phyloP scores from a whole-genome alignment of 2,797 vertebrate species.

The Mionectes olivaceus region DNA sequence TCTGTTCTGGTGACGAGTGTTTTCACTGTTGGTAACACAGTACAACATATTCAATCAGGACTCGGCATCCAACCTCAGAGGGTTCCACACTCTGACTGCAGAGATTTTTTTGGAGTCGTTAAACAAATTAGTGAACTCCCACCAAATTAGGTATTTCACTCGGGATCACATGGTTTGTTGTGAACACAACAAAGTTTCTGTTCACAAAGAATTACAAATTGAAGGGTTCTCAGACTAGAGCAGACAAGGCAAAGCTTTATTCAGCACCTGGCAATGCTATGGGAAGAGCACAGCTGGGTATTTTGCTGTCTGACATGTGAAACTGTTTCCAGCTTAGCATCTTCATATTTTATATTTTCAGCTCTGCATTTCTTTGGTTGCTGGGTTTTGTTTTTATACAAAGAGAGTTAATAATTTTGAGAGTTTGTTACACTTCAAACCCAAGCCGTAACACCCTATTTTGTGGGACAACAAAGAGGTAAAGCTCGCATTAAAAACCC shows the following conservation, averaged over 20 bases:
- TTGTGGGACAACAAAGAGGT: not conserved
- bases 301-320: not conserved
- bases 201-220: not conserved
- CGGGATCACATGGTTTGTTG: not conserved
- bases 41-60: not conserved
- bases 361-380: not conserved
- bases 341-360: not conserved
- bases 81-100: not conserved
- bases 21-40: slow-evolving; percentile 11
- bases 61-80: not conserved
- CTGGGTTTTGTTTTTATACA: not conserved
- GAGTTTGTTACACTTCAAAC: not conserved
- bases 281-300: not conserved
- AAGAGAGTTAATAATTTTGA: not conserved
- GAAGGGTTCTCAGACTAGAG: not conserved
- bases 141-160: not conserved
- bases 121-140: not conserved
- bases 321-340: not conserved
- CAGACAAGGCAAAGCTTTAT: not conserved
- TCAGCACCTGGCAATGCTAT: not conserved
- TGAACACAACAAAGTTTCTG: not conserved
- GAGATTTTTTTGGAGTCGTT: not conserved
- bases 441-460: not conserved
- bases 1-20: not conserved
- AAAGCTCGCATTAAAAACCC: not conserved